These are phyloP conservation scores for Hedychridium roseum DNA, from an alignment of 2,888 invertebrate species.

Conservation along the genomic window DNA sequence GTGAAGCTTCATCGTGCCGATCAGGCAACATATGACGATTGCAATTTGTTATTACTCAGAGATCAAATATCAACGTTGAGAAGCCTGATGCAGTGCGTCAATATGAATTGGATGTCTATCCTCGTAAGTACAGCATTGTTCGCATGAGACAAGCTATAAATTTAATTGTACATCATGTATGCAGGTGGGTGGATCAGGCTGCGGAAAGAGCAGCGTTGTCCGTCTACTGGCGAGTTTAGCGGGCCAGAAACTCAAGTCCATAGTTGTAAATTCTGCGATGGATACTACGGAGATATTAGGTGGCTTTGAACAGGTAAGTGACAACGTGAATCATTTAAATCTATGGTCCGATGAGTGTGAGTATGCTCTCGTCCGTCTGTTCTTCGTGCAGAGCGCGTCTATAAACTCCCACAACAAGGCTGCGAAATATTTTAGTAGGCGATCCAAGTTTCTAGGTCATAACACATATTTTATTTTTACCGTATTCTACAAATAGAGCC, in stretches of 20 bases:
- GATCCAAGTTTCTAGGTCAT: too few species aligned
- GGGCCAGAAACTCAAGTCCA: conserved; percentile 76
- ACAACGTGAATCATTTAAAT: neutral
- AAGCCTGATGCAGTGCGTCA: conserved; percentile 84
- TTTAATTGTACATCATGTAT: conserved; percentile 5
- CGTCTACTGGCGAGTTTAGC: conserved; percentile 78
- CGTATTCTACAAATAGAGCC: too few species aligned
- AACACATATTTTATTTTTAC: too few species aligned
- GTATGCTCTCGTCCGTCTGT: too few species aligned
- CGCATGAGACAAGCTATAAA: neutral
- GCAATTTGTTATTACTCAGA: conserved; percentile 64
- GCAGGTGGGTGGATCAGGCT: conserved; percentile 77
- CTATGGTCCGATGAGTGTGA: too few species aligned
- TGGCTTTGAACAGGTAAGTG: conserved; percentile 92
- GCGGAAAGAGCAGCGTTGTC: conserved; percentile 83
- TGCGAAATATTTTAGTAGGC: too few species aligned
- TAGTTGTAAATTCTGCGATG: conserved; percentile 90
- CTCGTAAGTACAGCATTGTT: conserved; percentile 68
- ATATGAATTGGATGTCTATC: conserved; percentile 93
- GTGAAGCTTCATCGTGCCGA: conserved; percentile 65
- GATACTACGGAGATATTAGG: conserved; percentile 95
- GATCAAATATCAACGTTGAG: conserved; percentile 75
- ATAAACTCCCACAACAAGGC: too few species aligned
- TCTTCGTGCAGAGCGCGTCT: too few species aligned
- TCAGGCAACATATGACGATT: conserved; percentile 58